A percentile compares a stretch with the other conserved stretches of the same genome.
Evolutionary conservation across 2,113 vertebrate species (phyloP).

Genomic region (Equus przewalskii): DNA sequence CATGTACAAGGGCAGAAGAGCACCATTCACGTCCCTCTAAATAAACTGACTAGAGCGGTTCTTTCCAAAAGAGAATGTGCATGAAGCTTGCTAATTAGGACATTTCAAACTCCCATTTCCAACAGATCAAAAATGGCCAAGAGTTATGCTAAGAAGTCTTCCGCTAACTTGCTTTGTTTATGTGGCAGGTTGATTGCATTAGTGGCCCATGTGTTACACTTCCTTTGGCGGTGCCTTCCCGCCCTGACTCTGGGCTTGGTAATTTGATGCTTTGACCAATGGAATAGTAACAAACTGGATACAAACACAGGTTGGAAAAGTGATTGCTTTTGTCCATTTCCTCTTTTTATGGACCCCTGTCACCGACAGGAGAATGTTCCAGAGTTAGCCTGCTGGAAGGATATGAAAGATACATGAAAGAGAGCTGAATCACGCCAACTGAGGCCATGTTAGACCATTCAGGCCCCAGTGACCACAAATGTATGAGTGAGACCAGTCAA

Average conservation of each 20-base stretch:
- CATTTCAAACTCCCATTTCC: background rate
- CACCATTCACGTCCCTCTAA: background rate
- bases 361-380: background rate
- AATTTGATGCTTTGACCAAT: background rate
- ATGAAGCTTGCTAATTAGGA: background rate
- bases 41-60: background rate
- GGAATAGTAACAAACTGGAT: background rate
- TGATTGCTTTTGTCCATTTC: background rate
- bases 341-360: background rate
- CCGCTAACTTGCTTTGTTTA: background rate
- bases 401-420: background rate
- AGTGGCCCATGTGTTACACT: fast-evolving
- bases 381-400: background rate
- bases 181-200: too few species aligned
- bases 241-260: background rate
- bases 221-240: background rate
- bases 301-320: background rate
- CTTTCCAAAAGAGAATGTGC: background rate
- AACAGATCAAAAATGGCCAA: background rate
- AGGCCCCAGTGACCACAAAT: background rate
- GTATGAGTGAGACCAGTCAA: background rate
- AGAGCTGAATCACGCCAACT: background rate
- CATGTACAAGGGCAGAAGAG: background rate
- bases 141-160: background rate
- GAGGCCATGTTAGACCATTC: background rate